Evolutionary conservation across 2,113 vertebrate species (phyloP).

Genomic region (Coptodon rendalli): DNA sequence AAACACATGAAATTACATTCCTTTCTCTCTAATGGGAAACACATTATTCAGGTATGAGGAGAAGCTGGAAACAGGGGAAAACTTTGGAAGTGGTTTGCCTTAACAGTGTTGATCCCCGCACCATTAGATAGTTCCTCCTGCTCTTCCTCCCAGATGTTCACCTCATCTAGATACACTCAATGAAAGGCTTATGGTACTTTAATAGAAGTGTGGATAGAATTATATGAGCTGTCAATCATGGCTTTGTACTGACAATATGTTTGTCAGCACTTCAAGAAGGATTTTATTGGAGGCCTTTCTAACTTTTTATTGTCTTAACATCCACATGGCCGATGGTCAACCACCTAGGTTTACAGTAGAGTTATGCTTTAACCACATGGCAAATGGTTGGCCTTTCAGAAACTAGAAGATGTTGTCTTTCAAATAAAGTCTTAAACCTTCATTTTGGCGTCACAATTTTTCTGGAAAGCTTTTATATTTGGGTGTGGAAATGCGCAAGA

Average conservation of each 20-base stretch:
- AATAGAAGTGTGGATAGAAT: slow-evolving; percentile 21
- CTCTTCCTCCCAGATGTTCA: not conserved
- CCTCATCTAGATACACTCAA: not conserved
- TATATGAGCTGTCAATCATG: slow-evolving; percentile 34
- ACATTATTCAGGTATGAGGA: not conserved
- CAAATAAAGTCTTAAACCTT: not conserved
- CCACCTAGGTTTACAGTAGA: not conserved
- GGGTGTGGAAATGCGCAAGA: not conserved
- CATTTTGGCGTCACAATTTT: not conserved
- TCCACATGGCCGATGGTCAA: not conserved
- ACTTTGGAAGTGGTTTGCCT: not conserved
- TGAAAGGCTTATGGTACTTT: slow-evolving; percentile 6
- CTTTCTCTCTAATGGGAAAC: slow-evolving; percentile 5
- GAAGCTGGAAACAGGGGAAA: not conserved
- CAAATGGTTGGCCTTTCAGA: no score
- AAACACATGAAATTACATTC: not conserved
- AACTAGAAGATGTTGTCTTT: not conserved
- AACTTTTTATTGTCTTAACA: not conserved
- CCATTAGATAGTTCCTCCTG: not conserved
- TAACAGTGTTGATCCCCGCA: not conserved
- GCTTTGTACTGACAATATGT: not conserved
- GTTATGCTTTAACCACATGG: not conserved
- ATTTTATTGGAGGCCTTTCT: not conserved
- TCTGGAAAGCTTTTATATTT: not conserved
- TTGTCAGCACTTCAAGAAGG: not conserved